Percentiles rank a stretch among this genome's conserved stretches.
Conservation (phyloP, 1,140 invertebrate species). For the Plodia interpunctella region DNA sequence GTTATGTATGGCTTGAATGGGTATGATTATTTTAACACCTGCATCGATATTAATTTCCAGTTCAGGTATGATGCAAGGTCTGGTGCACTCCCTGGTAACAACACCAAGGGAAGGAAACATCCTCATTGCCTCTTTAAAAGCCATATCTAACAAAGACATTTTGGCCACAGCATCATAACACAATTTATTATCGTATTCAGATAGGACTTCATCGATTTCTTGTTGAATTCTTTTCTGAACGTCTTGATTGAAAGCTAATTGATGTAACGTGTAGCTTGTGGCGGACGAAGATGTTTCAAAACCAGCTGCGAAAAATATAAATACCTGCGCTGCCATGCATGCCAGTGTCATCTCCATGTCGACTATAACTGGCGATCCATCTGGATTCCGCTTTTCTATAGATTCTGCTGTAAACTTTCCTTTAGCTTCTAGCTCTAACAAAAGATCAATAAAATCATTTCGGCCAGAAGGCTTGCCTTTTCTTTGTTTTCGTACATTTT, state of each 20-base stretch:
- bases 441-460: not conserved
- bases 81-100: not conserved
- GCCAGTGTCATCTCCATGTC: not conserved
- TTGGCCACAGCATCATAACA: not conserved
- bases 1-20: constrained; percentile 77
- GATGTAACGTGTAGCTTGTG: not conserved
- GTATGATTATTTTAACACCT: constrained; percentile 73
- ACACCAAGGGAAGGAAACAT: not conserved
- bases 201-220: constrained; percentile 5
- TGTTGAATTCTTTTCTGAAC: not conserved
- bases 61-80: not conserved
- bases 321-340: constrained; percentile 1
- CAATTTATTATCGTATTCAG: constrained; percentile 3
- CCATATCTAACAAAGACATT: constrained; percentile 1
- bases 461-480: not conserved
- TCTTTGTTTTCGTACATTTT: not conserved
- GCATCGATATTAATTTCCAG: constrained; percentile 44
- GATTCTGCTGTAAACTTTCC: constrained; percentile 1
- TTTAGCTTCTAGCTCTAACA: not conserved
- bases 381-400: not conserved
- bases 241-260: constrained; percentile 2
- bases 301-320: not conserved
- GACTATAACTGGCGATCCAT: not conserved
- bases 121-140: not conserved
- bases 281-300: too few relatives aligned